Percentiles rank a stretch among this genome's conserved stretches.
phyloP scores from a whole-genome alignment of 1,140 invertebrate genomes.

The Lepidurus arcticus region DNA sequence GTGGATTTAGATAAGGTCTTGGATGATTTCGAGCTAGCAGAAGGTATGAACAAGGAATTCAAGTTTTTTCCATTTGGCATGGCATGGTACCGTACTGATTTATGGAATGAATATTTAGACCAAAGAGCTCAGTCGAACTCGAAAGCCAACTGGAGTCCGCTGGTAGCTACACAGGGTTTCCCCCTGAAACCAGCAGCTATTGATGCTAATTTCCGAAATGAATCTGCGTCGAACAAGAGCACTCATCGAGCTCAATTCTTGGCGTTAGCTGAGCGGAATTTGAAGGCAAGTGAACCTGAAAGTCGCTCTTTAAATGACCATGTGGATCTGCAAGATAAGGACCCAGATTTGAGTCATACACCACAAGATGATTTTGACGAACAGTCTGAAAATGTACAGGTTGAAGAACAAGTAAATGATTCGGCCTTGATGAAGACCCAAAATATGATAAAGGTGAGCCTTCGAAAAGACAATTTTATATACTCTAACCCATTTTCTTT shows the following conservation, averaged over 20 bases:
- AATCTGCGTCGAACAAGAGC: neutral
- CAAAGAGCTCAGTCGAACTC: neutral
- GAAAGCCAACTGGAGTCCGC: neutral
- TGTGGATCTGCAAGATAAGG: neutral
- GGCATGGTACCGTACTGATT: too few species aligned
- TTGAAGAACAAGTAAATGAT: too few species aligned
- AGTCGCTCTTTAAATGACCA: neutral
- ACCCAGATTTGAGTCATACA: neutral
- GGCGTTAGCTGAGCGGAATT: neutral
- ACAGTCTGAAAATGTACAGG: too few species aligned
- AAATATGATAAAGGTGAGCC: too few species aligned
- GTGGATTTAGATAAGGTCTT: constrained; percentile 81
- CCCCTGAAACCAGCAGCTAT: neutral
- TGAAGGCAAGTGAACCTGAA: neutral
- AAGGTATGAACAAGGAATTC: constrained; percentile 48
- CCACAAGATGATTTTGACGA: neutral
- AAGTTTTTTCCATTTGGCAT: too few species aligned
- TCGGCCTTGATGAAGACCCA: too few species aligned
- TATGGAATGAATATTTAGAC: neutral
- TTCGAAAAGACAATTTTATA: too few species aligned
- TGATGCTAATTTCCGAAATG: neutral
- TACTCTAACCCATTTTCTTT: neutral
- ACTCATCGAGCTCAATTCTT: neutral
- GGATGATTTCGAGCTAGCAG: constrained; percentile 75
- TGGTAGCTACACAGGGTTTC: neutral